phyloP scores from a whole-genome alignment of 35 echinoderm and acorn worm species.

The Lytechinus variegatus region DNA sequence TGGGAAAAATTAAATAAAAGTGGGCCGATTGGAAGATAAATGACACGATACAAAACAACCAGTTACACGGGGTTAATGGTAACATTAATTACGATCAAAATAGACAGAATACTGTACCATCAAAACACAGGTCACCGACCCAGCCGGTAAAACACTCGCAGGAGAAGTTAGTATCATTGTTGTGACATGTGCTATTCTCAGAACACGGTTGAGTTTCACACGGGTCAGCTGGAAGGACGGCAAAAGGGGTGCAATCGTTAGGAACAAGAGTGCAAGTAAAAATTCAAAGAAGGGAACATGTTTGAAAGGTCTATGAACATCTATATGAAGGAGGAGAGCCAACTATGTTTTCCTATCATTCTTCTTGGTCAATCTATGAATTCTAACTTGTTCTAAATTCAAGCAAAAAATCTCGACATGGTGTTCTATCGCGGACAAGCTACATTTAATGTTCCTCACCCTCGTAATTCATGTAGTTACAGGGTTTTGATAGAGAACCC shows the following conservation, averaged over 20 bases:
- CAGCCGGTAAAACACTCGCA: conserved; percentile 70
- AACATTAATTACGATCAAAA: background rate
- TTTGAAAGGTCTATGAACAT: too few species aligned
- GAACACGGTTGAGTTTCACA: conserved; percentile 83
- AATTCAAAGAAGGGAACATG: too few species aligned
- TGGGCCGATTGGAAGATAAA: background rate
- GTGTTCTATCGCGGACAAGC: too few species aligned
- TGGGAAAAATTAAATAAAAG: too few species aligned
- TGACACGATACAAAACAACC: background rate
- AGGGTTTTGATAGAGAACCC: too few species aligned
- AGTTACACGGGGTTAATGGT: background rate
- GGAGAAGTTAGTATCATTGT: conserved; percentile 74
- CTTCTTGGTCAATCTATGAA: too few species aligned
- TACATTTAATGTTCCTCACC: too few species aligned
- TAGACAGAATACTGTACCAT: conserved; percentile 60
- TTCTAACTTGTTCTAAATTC: too few species aligned
- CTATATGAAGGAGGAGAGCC: too few species aligned
- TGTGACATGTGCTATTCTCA: conserved; percentile 72
- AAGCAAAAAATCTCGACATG: too few species aligned
- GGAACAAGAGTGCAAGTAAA: background rate
- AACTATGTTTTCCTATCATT: too few species aligned
- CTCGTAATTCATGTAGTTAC: too few species aligned
- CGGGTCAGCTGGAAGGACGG: conserved; percentile 66
- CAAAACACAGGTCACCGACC: conserved; percentile 66
- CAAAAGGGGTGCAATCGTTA: background rate